Conservation (phyloP, 2,888 invertebrate genomes). For the Buathra laborator region DNA sequence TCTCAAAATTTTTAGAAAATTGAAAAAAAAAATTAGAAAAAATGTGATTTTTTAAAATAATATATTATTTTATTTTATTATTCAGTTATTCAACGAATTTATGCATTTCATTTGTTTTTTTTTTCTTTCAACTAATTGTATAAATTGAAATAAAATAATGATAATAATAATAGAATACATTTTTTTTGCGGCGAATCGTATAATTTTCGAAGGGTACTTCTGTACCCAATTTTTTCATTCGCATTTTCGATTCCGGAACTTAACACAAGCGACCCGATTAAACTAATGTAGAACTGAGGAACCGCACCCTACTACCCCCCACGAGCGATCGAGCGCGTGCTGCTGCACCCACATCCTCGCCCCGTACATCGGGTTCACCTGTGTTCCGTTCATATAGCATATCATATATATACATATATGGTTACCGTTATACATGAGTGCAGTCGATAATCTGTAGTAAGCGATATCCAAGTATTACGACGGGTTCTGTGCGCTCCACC, state of each 20-base stretch:
- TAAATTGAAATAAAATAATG: no score
- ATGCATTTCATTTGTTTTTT: no score
- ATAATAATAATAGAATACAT: neutral
- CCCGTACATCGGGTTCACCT: slow-evolving; percentile 63
- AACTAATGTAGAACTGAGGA: slow-evolving; percentile 54
- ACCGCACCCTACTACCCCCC: slow-evolving; percentile 64
- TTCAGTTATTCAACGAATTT: no score
- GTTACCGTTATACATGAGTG: slow-evolving; percentile 14
- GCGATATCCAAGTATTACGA: slow-evolving; percentile 49
- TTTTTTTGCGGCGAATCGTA: neutral
- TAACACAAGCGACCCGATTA: slow-evolving; percentile 62
- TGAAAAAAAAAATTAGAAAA: no score
- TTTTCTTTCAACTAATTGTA: no score
- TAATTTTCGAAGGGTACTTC: neutral
- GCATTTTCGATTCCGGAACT: slow-evolving; percentile 29
- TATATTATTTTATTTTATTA: no score
- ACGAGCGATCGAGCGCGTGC: slow-evolving; percentile 27
- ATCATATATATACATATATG: neutral
- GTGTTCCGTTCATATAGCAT: slow-evolving; percentile 29
- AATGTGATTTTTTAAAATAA: no score
- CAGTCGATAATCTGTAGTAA: slow-evolving; percentile 52
- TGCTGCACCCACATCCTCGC: slow-evolving; percentile 69
- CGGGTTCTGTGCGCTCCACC: slow-evolving; percentile 2
- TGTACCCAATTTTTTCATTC: slow-evolving; percentile 9
- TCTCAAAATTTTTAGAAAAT: no score